Evolutionary conservation across 2,888 invertebrate species (phyloP), one percentile per base, ranked within the genome.

Genomic region (Drosophila vallismaia): DNA sequence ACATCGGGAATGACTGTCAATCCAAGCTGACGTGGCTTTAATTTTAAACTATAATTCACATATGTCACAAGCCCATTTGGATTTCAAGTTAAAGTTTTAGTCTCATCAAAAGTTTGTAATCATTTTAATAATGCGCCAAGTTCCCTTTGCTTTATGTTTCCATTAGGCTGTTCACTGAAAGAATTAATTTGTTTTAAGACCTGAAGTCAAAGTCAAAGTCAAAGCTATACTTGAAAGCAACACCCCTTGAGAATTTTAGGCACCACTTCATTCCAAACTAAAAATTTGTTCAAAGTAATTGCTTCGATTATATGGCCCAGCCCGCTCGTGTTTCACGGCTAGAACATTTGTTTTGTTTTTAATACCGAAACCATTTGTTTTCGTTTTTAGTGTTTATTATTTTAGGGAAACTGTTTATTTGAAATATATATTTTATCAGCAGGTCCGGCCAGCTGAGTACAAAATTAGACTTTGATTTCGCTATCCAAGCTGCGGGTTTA

Each of bases 401-500:
- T 53, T 49, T 26, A 49, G 28, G 10, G 29, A 29, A 52, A 36
- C 42, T 53, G 71, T 50, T 59, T 70, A 53, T 49, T 38, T 24
- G 7, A 36, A 49, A 58, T 52, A 19, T 19, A 19, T 48, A 48
- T 49, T 59, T 69, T 53, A 58, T 70, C 59, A 58, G 46, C 36
- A 9, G 14, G 8, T 26, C 9, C n/a, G 68, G 59, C 71, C 49
- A 48, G 24, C 48, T 71, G 51, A 26, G 58, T 50, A 24, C 10
- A 44, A 45, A 40, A 66, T 49, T 24, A 49, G 68, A 72, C 49
- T 69, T 62, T 57, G 58, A 63, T 59, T 58, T 46, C 38, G 26
- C 42, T 46, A 54, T 51, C n/a, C 24, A n/a, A 12, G 36, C 36
- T 36, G n/a, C 9, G 33, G 8, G 6, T 36, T 36, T n/a, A 36